These are phyloP conservation scores for Apodemus speciosus DNA, from an alignment of 2,113 vertebrate genomes.

Conservation along the genomic window DNA sequence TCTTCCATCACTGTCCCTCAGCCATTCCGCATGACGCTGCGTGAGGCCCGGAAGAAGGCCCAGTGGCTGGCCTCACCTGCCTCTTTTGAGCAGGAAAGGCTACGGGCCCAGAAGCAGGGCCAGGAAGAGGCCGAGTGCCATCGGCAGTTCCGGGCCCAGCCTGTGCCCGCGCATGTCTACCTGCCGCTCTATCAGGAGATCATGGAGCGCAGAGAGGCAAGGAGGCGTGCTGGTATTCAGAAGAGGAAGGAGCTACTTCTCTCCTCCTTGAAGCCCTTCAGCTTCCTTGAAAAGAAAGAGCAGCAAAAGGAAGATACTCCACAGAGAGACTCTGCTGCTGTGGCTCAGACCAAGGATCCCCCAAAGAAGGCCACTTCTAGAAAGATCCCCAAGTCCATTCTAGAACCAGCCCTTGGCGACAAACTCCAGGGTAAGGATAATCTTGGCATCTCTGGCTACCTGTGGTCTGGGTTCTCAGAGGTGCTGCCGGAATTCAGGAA, in stretches of 20 bases:
- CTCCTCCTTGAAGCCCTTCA: conserved; percentile 93
- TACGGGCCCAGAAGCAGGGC: conserved; percentile 84
- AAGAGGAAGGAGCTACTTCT: conserved; percentile 91
- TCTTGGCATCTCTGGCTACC: neutral
- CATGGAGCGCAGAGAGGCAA: conserved; percentile 86
- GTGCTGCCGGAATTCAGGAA: neutral
- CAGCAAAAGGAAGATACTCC: conserved; percentile 85
- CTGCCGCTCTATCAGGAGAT: conserved; percentile 90
- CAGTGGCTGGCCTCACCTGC: conserved; percentile 82
- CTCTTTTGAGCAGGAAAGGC: conserved; percentile 81
- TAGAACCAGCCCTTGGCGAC: conserved; percentile 84
- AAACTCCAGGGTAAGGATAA: conserved; percentile 89
- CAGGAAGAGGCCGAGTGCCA: conserved; percentile 91
- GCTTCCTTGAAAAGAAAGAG: conserved; percentile 90
- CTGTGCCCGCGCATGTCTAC: conserved; percentile 89
- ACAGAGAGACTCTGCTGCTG: conserved; percentile 77
- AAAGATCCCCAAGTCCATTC: conserved; percentile 84
- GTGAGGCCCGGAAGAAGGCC: conserved; percentile 81
- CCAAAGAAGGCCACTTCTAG: conserved; percentile 73
- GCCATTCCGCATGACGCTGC: conserved; percentile 84
- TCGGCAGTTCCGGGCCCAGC: conserved; percentile 91
- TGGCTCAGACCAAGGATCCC: conserved; percentile 77
- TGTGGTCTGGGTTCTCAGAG: too few species aligned
- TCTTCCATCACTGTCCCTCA: conserved; percentile 84
- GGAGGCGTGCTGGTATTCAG: conserved; percentile 86